These are phyloP conservation scores for Aleadryas rufinucha DNA, from an alignment of 2,113 vertebrate genomes.

Conservation along the genomic window DNA sequence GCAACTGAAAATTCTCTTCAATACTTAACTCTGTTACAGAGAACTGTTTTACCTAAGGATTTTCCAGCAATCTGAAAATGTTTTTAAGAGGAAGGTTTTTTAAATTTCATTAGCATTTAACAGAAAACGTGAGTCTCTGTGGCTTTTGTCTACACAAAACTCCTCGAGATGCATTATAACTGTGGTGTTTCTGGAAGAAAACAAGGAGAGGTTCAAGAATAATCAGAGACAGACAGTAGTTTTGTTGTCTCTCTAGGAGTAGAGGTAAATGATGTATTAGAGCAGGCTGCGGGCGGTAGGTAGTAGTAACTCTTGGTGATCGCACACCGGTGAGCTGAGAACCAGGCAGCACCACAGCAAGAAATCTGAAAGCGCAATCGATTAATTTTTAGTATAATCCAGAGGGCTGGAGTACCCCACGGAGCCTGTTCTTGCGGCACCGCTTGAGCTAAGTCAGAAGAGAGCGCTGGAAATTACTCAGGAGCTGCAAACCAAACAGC, in stretches of 20 bases:
- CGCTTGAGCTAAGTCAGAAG: neutral
- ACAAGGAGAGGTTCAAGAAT: rapidly evolving
- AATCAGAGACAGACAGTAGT: neutral
- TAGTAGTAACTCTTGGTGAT: neutral
- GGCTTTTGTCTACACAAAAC: neutral
- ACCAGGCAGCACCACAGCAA: neutral
- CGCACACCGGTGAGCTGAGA: neutral
- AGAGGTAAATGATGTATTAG: neutral
- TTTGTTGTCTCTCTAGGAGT: neutral
- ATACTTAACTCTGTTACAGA: neutral
- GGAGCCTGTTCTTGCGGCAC: neutral
- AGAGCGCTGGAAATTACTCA: rapidly evolving
- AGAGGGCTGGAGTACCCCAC: neutral
- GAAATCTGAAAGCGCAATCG: rapidly evolving
- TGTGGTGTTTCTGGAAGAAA: neutral
- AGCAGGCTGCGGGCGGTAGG: neutral
- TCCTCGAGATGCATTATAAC: neutral
- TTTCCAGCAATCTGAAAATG: neutral
- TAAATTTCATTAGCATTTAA: neutral
- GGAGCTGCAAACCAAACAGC: neutral
- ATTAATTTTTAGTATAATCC: neutral
- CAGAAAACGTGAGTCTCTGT: neutral
- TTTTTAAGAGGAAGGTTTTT: neutral
- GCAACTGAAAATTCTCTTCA: neutral
- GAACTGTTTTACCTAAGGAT: neutral